Percentiles rank a stretch among this genome's conserved stretches.
These are phyloP conservation scores for Darevskia mixta DNA, from an alignment of 2,797 vertebrate genomes.

Conservation along the genomic window DNA sequence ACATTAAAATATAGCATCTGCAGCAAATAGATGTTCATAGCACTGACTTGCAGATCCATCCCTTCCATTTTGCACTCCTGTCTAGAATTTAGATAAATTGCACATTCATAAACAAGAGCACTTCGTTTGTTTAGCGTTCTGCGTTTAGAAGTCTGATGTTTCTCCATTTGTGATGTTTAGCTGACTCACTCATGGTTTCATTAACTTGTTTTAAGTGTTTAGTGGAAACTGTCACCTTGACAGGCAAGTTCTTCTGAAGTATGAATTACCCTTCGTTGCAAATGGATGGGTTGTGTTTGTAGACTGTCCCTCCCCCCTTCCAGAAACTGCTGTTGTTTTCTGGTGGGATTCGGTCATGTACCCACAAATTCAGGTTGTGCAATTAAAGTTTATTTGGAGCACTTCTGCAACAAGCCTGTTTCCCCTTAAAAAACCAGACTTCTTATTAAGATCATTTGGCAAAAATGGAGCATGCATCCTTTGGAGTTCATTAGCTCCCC, in stretches of 20 bases:
- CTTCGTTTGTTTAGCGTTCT: rapidly evolving
- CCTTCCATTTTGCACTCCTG: neutral
- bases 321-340: too few relatives aligned
- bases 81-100: neutral
- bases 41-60: neutral
- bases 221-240: neutral
- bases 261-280: neutral
- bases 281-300: conserved; percentile 7
- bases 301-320: too few relatives aligned
- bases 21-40: neutral
- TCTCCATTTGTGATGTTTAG: conserved; percentile 25
- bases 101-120: neutral
- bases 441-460: conserved; percentile 44
- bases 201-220: conserved; percentile 2
- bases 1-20: neutral
- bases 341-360: too few relatives aligned
- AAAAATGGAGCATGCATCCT: conserved; percentile 9
- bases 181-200: neutral
- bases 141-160: neutral
- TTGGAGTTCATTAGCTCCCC: conserved; percentile 31
- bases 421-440: neutral
- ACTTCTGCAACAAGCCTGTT: too few relatives aligned
- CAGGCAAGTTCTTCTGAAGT: rapidly evolving
- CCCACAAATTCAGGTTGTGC: too few relatives aligned
- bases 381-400: too few relatives aligned